These are phyloP conservation scores for Lophura nycthemera DNA, from an alignment of 2,113 vertebrate species.

Conservation along the genomic window DNA sequence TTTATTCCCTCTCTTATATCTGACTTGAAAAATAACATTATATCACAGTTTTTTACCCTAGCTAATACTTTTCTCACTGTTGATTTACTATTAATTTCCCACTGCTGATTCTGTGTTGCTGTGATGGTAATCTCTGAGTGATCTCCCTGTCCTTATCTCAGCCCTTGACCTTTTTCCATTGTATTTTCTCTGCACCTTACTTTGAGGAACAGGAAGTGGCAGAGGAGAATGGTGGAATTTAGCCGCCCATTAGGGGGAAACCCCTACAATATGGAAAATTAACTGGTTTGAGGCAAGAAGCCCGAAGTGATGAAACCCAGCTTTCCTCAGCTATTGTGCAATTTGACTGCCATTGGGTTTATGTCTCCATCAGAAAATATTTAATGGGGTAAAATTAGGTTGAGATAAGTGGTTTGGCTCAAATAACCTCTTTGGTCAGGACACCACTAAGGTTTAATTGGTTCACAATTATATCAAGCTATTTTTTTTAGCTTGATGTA, in stretches of 20 bases:
- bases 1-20: neutral
- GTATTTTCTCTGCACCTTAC: neutral
- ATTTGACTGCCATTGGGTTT: neutral
- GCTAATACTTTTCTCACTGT: neutral
- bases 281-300: neutral
- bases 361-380: neutral
- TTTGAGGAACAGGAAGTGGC: neutral
- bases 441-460: neutral
- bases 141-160: neutral
- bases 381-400: neutral
- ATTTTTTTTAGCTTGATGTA: neutral
- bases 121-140: neutral
- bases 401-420: neutral
- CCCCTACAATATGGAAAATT: neutral
- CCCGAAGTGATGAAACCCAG: neutral
- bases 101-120: neutral
- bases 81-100: neutral
- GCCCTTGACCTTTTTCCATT: neutral
- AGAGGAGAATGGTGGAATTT: neutral
- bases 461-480: neutral
- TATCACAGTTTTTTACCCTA: neutral
- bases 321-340: neutral
- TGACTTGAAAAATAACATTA: neutral
- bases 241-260: neutral
- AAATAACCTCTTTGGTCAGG: neutral